phyloP scores from a whole-genome alignment of 2,113 vertebrate genomes.

The Gallinago paraguaiae region DNA sequence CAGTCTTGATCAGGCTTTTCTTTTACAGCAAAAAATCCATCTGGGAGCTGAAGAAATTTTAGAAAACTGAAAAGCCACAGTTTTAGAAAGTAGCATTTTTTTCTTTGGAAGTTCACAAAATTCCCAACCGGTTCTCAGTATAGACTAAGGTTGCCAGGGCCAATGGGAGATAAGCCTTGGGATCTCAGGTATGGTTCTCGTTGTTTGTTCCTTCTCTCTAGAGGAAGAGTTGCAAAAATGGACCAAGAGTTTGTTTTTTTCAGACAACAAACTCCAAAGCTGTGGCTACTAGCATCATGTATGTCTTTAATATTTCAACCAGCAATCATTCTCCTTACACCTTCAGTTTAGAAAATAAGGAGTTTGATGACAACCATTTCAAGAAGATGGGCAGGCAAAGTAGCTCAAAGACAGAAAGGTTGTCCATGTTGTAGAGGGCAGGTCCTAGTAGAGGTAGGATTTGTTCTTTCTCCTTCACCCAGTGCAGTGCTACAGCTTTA shows the following conservation, averaged over 20 bases:
- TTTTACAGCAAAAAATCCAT: background rate
- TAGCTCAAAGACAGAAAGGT: background rate
- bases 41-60: background rate
- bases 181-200: background rate
- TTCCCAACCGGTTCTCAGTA: background rate
- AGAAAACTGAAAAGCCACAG: background rate
- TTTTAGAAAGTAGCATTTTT: background rate
- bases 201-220: background rate
- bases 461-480: background rate
- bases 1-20: background rate
- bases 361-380: background rate
- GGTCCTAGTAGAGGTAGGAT: rapidly evolving
- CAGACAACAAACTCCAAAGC: background rate
- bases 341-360: background rate
- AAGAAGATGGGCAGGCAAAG: background rate
- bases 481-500: background rate
- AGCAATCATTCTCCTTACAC: background rate
- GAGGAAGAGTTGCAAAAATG: background rate
- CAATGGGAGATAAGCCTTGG: background rate
- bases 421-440: background rate
- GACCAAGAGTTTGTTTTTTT: background rate
- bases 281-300: background rate
- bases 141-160: background rate
- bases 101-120: background rate
- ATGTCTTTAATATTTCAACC: background rate